phyloP scores from a whole-genome alignment of 1,140 invertebrate genomes.

The Globodera ellingtonae region DNA sequence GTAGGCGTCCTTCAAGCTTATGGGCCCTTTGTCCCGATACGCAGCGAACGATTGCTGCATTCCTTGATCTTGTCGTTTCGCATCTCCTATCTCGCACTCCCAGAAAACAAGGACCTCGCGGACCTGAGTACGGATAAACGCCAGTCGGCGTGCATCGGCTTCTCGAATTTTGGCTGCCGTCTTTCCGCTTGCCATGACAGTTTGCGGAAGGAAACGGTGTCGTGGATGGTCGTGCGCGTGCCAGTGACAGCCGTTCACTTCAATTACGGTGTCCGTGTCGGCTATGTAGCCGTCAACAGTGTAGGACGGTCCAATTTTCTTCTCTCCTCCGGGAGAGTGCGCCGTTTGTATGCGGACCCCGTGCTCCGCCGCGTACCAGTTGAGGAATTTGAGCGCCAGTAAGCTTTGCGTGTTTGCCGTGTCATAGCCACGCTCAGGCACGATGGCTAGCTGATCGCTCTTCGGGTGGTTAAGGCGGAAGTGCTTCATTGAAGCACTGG shows the following conservation, averaged over 20 bases:
- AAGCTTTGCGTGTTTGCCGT: constrained; percentile 10
- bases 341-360: not conserved
- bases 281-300: not conserved
- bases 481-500: constrained; percentile 8
- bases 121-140: not conserved
- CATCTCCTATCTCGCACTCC: constrained; percentile 9
- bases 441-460: not conserved
- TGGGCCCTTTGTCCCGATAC: not conserved
- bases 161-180: constrained; percentile 9
- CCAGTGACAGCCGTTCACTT: constrained; percentile 19
- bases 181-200: not conserved
- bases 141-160: not conserved
- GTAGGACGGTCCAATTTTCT: not conserved
- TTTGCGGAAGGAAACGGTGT: not conserved
- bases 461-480: constrained; percentile 7
- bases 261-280: not conserved
- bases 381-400: constrained; percentile 5
- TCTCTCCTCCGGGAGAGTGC: not conserved
- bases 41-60: constrained; percentile 3
- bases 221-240: not conserved
- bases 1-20: not conserved
- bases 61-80: not conserved
- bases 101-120: not conserved
- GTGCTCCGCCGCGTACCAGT: constrained; percentile 2
- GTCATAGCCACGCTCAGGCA: constrained; percentile 9